Conservation (phyloP, 2,113 vertebrate genomes). For the Mustela lutreola region DNA sequence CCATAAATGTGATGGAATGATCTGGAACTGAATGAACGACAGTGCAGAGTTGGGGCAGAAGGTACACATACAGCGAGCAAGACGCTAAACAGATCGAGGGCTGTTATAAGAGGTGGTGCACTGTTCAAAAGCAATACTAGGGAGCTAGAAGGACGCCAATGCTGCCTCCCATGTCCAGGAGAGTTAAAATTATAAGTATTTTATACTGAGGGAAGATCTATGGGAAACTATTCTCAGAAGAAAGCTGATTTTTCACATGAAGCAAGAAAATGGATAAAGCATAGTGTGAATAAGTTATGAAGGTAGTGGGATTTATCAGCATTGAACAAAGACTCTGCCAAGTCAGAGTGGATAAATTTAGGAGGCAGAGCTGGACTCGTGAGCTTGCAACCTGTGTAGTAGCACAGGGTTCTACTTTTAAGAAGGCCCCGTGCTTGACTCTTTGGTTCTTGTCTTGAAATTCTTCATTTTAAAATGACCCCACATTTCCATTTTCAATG, state of each 20-base stretch:
- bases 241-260: constrained; percentile 41
- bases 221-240: neutral
- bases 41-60: neutral
- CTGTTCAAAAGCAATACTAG: neutral
- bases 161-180: neutral
- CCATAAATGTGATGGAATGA: neutral
- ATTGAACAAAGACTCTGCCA: neutral
- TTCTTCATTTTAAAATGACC: neutral
- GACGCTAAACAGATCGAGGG: neutral
- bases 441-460: neutral
- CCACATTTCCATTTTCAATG: neutral
- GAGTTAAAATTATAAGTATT: neutral
- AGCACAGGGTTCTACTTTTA: neutral
- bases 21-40: neutral
- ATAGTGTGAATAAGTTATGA: neutral
- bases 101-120: neutral
- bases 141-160: neutral
- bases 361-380: neutral
- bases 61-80: neutral
- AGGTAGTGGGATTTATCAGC: neutral
- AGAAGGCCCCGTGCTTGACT: neutral
- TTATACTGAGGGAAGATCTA: neutral
- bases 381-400: neutral
- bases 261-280: neutral
- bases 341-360: neutral